phyloP scores from a whole-genome alignment of 2,888 invertebrate species.

The Galeopsomyia nigrocyanea region DNA sequence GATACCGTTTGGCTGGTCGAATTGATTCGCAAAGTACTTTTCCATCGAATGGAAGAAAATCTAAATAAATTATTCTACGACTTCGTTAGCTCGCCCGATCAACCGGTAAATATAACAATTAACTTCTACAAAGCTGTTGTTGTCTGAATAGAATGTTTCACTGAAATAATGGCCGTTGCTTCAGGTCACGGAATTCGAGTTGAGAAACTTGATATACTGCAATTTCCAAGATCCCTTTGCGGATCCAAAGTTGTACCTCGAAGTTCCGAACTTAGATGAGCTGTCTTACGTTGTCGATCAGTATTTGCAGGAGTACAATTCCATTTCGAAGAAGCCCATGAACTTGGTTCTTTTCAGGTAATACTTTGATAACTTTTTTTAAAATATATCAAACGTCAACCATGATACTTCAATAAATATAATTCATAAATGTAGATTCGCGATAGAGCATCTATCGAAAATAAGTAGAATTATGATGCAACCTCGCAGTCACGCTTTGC shows the following conservation, averaged over 20 bases:
- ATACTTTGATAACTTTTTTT: not conserved
- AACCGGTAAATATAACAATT: constrained; percentile 13
- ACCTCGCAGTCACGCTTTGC: constrained; percentile 89
- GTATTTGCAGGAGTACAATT: constrained; percentile 91
- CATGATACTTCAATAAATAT: too few relatives aligned
- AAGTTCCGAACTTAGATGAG: constrained; percentile 85
- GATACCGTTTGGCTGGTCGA: constrained; percentile 87
- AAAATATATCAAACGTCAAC: too few relatives aligned
- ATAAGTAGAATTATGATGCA: constrained; percentile 92
- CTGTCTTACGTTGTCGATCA: constrained; percentile 85
- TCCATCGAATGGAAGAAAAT: constrained; percentile 75
- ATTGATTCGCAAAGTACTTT: constrained; percentile 76
- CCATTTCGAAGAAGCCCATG: constrained; percentile 97
- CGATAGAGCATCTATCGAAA: constrained; percentile 92
- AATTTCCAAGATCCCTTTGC: constrained; percentile 95
- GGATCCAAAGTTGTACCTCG: constrained; percentile 77
- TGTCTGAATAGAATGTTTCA: not conserved
- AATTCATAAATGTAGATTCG: too few relatives aligned
- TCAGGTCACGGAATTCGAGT: constrained; percentile 83
- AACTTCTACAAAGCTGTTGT: not conserved
- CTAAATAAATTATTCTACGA: constrained; percentile 81
- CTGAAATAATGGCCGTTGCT: constrained; percentile 33
- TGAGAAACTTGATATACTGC: constrained; percentile 91
- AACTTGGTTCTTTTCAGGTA: constrained; percentile 91
- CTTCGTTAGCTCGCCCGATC: constrained; percentile 62